Conservation (phyloP, 1,140 invertebrate species). For the Lordiphosa mommai region DNA sequence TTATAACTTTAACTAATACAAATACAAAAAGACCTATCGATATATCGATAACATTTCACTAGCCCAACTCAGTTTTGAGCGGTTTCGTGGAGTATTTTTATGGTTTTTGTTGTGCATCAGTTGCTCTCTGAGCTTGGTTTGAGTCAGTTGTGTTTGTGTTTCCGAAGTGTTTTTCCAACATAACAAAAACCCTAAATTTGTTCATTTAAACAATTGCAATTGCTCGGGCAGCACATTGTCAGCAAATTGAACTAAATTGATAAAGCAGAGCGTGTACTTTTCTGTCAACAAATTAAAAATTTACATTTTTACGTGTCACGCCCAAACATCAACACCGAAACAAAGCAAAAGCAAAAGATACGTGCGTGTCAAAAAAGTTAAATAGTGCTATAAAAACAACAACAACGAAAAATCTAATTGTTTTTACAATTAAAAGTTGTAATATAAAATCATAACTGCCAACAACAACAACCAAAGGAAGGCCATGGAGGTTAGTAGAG, state of each 20-base stretch:
- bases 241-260: conserved; percentile 16
- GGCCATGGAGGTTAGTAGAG: conserved; percentile 62
- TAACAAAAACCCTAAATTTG: conserved; percentile 3
- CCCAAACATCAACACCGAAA: conserved; percentile 50
- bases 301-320: conserved; percentile 58
- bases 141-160: conserved; percentile 15
- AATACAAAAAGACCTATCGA: background rate
- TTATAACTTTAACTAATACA: background rate
- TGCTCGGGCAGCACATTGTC: conserved; percentile 14
- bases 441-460: conserved; percentile 14
- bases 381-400: conserved; percentile 44
- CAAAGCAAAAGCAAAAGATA: conserved; percentile 22
- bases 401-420: conserved; percentile 20
- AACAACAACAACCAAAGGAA: conserved; percentile 21
- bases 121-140: conserved; percentile 34
- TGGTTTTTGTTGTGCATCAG: background rate
- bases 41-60: background rate
- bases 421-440: background rate
- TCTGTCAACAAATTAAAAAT: conserved; percentile 32
- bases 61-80: background rate
- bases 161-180: background rate
- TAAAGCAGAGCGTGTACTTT: conserved; percentile 6
- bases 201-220: conserved; percentile 7
- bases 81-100: background rate
- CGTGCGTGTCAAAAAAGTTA: conserved; percentile 49